Evolutionary conservation across 2,888 invertebrate species (phyloP).

Genomic region (Galerucella nymphaeae): DNA sequence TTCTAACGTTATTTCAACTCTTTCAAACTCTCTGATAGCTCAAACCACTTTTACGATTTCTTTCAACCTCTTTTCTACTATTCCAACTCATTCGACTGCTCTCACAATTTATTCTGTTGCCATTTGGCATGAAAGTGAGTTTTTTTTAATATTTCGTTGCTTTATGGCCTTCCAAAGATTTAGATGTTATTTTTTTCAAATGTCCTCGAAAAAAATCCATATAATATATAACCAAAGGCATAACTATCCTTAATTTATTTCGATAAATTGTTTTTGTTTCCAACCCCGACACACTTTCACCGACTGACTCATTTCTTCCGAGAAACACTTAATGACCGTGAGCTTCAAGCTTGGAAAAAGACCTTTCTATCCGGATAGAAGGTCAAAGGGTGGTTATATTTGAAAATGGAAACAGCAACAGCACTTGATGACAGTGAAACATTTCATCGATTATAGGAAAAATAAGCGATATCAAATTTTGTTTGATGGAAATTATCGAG

Average conservation of each 20-base stretch:
- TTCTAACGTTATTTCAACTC: too few relatives aligned
- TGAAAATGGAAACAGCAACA: not conserved
- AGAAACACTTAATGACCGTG: slow-evolving; percentile 17
- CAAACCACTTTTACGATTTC: too few relatives aligned
- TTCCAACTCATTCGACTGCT: too few relatives aligned
- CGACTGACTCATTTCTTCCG: slow-evolving; percentile 19
- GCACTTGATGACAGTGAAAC: not conserved
- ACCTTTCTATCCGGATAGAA: slow-evolving; percentile 13
- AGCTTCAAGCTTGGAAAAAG: slow-evolving; percentile 8
- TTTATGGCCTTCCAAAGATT: too few relatives aligned
- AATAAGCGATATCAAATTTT: not conserved
- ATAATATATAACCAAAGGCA: not conserved
- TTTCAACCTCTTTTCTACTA: too few relatives aligned
- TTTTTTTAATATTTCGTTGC: too few relatives aligned
- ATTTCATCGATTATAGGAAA: not conserved
- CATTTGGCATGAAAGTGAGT: too few relatives aligned
- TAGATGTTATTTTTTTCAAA: too few relatives aligned
- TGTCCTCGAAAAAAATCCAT: too few relatives aligned
- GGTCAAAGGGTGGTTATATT: slow-evolving; percentile 9
- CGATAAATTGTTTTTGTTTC: slow-evolving; percentile 9
- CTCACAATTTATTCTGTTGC: too few relatives aligned
- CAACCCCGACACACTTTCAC: slow-evolving; percentile 21
- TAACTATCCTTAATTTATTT: not conserved
- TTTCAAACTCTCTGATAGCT: too few relatives aligned
- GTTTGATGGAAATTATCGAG: not conserved